Conservation (phyloP, 2,797 vertebrate species). For the Brachyrhaphis roseni region DNA sequence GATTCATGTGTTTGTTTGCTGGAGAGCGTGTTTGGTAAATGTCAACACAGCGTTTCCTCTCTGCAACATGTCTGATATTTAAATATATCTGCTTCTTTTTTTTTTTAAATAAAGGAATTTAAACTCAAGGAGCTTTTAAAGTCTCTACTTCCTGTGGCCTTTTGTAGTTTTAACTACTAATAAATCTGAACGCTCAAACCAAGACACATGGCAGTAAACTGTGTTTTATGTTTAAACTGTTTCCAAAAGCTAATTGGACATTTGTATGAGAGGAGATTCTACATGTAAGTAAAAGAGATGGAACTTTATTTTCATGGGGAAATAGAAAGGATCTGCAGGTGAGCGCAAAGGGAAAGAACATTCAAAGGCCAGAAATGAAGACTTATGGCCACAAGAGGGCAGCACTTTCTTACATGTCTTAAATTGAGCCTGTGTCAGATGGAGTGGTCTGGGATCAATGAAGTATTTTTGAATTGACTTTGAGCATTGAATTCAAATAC, state of each 20-base stretch:
- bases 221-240: background rate
- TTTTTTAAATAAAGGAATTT: constrained; percentile 52
- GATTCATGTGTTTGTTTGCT: constrained; percentile 14
- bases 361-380: background rate
- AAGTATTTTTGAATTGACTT: too few species aligned
- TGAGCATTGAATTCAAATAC: too few species aligned
- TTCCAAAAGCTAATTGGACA: background rate
- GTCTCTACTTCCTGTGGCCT: background rate
- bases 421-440: background rate
- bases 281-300: background rate
- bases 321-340: background rate
- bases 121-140: constrained; percentile 15
- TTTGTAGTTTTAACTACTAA: background rate
- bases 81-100: constrained; percentile 55
- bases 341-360: background rate
- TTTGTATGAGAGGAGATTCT: background rate
- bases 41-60: constrained; percentile 21
- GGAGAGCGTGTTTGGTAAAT: constrained; percentile 14
- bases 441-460: background rate
- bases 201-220: background rate
- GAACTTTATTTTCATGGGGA: background rate
- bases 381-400: constrained; percentile 18
- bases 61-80: constrained; percentile 66
- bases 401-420: background rate
- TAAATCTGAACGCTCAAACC: background rate